Evolutionary conservation across 2,797 vertebrate genomes (phyloP).

Genomic region (Thaleichthys pacificus): DNA sequence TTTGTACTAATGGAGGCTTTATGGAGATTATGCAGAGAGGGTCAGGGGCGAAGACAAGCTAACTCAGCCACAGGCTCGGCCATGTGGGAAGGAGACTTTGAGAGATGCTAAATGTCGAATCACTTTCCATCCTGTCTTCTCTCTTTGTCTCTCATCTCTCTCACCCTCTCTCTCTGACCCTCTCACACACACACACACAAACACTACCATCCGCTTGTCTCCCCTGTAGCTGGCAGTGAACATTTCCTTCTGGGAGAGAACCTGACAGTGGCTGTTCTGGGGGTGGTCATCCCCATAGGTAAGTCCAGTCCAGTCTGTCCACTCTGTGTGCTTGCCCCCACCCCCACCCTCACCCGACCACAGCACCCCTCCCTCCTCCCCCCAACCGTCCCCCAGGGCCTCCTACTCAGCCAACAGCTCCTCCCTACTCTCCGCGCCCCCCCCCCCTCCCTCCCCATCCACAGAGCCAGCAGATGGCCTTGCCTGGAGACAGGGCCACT

Average conservation of each 20-base stretch:
- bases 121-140: neutral
- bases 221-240: conserved; percentile 83
- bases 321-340: neutral
- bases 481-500: neutral
- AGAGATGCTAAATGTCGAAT: neutral
- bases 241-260: conserved; percentile 86
- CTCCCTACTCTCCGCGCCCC: too few relatives aligned
- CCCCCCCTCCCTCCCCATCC: neutral
- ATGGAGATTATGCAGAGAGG: conserved; percentile 30
- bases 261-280: conserved; percentile 90
- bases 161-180: conserved; percentile 13
- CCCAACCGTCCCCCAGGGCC: neutral
- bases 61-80: conserved; percentile 6
- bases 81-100: conserved; percentile 9
- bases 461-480: neutral
- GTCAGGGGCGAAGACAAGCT: conserved; percentile 44
- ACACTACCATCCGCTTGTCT: conserved; percentile 23
- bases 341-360: neutral
- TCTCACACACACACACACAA: neutral
- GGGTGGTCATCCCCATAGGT: conserved; percentile 94
- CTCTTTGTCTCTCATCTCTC: conserved; percentile 32
- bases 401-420: neutral
- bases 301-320: conserved; percentile 55
- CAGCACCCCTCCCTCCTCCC: neutral
- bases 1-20: conserved; percentile 32